Base-by-base conservation (phyloP, 2,888 invertebrate species). In the Lasioglossum pauxillum region DNA sequence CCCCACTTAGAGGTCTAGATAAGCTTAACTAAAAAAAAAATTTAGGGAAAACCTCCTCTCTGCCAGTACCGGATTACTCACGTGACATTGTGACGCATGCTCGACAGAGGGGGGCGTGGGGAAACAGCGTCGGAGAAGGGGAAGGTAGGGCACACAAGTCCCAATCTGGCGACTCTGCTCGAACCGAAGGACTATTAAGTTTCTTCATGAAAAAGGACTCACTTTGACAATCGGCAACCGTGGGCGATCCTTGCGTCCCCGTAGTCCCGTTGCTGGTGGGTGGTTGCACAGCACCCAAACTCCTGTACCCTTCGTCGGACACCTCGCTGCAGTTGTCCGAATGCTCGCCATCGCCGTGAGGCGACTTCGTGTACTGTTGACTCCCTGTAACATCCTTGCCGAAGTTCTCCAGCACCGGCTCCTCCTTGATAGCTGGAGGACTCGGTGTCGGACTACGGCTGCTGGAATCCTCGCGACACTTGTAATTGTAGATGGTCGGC, bases 241-340 rank as follows among this genome's bases (percentile, higher is more conserved):
- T 93, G 88, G 94, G 92, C 90, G 93, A 91, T 77, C 88, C 90
- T 84, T 94, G 94, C 75, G 91, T 92, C 73, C 88, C 86, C 77
- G 88, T 85, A 74, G 84, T 90, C 31, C 90, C 96, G 67, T 96
- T 96, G 1, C 96, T 96, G 41, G 96, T 93, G 72, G 95, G 91
- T 78, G 96, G 95, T 86, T 97, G 96, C 71, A 97, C 97, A 74
- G 98, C 96, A 0, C 98, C 98, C 92, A 98, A 95, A 93, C 98
- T 98, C 92, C 98, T 96, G 95, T 98, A 98, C 0, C 98, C 98
- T 93, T 98, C 98, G 94, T 98, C 98, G 44, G 98, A 98, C 41
- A 98, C 97, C 94, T 98, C 98, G 82, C 98, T 98, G 16, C 98
- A 97, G 90, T 98, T 98, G 94, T 98, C 98, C 79, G 98, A 94